These are phyloP conservation scores for Lasaia peninsularis DNA, from an alignment of 1,140 invertebrate species.

Conservation along the genomic window DNA sequence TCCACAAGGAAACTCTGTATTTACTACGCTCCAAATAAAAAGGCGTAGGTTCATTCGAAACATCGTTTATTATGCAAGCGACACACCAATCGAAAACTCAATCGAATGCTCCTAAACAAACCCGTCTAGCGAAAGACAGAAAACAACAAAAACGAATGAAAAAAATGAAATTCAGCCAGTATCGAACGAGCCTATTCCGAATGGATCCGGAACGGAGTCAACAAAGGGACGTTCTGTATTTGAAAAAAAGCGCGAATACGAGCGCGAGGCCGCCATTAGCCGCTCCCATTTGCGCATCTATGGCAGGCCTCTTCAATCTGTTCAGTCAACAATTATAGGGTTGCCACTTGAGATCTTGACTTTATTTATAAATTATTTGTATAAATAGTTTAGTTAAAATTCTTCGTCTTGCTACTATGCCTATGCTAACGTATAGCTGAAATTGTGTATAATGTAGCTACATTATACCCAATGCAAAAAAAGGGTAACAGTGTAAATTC, in stretches of 20 bases:
- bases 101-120: conserved; percentile 41
- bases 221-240: conserved; percentile 69
- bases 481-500: too few species aligned
- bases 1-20: neutral
- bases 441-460: too few species aligned
- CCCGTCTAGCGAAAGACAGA: conserved; percentile 42
- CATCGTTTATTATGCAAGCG: conserved; percentile 17
- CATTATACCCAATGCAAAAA: too few species aligned
- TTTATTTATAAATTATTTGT: too few species aligned
- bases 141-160: conserved; percentile 46
- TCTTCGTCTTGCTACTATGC: too few species aligned
- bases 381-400: too few species aligned
- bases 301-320: conserved; percentile 69
- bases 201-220: conserved; percentile 60
- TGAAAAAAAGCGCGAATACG: conserved; percentile 66
- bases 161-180: conserved; percentile 51
- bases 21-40: neutral
- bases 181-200: conserved; percentile 63
- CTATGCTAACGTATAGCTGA: too few species aligned
- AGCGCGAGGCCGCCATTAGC: conserved; percentile 66
- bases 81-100: conserved; percentile 35
- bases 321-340: conserved; percentile 65
- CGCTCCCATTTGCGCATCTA: conserved; percentile 61
- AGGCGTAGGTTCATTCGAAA: conserved; percentile 4
- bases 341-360: conserved; percentile 27